Percentiles rank a stretch among this genome's conserved stretches.
Conservation (phyloP, 2,113 vertebrate species). For the Upupa epops region DNA sequence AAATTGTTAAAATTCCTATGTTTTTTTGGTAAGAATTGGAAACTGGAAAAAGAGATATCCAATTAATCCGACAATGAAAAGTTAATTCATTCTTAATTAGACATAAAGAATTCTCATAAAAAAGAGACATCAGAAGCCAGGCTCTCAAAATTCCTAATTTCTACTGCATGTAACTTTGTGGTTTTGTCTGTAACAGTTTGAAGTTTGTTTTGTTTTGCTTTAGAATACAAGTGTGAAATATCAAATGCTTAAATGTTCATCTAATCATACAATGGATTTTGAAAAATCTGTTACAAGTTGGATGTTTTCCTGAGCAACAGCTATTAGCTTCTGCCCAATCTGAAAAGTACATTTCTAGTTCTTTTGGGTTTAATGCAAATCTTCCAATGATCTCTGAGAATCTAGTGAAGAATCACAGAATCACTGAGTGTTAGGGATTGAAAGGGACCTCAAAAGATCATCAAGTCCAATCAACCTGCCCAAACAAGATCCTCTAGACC, state of each 20-base stretch:
- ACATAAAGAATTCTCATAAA: not conserved
- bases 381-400: not conserved
- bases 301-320: slow-evolving; percentile 19
- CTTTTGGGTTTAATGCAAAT: slow-evolving; percentile 33
- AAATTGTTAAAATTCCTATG: not conserved
- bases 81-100: not conserved
- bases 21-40: not conserved
- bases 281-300: slow-evolving; percentile 46
- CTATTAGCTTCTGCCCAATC: slow-evolving; percentile 4
- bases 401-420: too few species aligned
- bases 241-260: slow-evolving; percentile 31
- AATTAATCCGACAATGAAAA: too few species aligned
- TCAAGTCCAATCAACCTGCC: too few species aligned
- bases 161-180: not conserved
- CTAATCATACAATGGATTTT: not conserved
- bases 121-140: not conserved
- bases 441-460: too few species aligned
- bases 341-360: not conserved
- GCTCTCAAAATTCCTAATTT: not conserved
- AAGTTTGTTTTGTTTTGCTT: slow-evolving; percentile 15
- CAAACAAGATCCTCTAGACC: too few species aligned
- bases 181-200: not conserved
- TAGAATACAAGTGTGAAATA: not conserved
- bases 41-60: not conserved
- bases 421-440: too few species aligned